Conservation (phyloP, 2,113 vertebrate species). For the Cranoglanis bouderius region DNA sequence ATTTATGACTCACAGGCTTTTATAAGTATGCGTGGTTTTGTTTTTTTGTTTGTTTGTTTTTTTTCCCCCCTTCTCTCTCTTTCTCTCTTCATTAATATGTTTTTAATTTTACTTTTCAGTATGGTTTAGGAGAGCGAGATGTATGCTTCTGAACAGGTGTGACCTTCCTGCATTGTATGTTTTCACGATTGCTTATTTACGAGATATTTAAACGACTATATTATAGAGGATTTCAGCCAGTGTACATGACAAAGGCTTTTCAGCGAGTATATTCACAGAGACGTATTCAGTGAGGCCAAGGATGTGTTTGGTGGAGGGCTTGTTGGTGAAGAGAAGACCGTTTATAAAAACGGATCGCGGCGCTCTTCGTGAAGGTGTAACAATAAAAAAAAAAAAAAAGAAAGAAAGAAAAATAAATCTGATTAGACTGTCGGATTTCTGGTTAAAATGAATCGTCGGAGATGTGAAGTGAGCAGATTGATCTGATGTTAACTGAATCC, state of each 20-base stretch:
- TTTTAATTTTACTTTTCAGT: conserved; percentile 40
- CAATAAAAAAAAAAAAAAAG: conserved; percentile 55
- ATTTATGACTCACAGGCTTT: conserved; percentile 61
- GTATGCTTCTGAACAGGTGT: conserved; percentile 58
- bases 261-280: conserved; percentile 55
- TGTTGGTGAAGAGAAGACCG: conserved; percentile 2
- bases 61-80: neutral
- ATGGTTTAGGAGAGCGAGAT: conserved; percentile 52
- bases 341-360: conserved; percentile 31
- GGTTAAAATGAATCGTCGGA: conserved; percentile 50
- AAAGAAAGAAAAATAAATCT: conserved; percentile 66
- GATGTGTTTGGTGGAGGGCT: conserved; percentile 58
- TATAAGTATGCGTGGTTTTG: conserved; percentile 50
- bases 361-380: conserved; percentile 53
- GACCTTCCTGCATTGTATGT: conserved; percentile 52
- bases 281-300: conserved; percentile 53
- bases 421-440: conserved; percentile 56
- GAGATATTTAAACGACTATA: conserved; percentile 64
- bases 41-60: neutral
- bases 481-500: conserved; percentile 63
- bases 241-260: conserved; percentile 47
- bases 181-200: conserved; percentile 60
- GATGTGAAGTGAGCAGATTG: conserved; percentile 34
- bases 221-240: conserved; percentile 49
- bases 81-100: conserved; percentile 56